phyloP scores from a whole-genome alignment of 2,113 vertebrate genomes.

The Dipodomys spectabilis region DNA sequence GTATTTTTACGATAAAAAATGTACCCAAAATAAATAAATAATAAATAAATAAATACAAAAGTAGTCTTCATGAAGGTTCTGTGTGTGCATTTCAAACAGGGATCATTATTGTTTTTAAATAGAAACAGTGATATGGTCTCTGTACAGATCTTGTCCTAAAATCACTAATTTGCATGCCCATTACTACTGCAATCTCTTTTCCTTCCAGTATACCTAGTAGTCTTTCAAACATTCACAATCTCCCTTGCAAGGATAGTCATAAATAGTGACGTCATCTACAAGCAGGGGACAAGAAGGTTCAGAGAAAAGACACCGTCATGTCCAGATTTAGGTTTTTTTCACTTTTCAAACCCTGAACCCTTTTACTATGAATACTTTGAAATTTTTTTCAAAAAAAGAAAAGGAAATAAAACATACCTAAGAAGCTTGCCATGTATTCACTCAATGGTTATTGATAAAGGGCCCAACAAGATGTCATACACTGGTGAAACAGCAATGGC shows the following conservation, averaged over 20 bases:
- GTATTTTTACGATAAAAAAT: too few species aligned
- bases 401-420: background rate
- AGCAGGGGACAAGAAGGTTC: background rate
- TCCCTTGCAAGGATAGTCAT: background rate
- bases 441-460: background rate
- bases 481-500: background rate
- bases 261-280: background rate
- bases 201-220: background rate
- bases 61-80: too few species aligned
- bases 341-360: background rate
- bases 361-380: background rate
- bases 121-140: accelerated
- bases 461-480: accelerated
- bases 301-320: background rate
- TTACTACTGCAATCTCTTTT: background rate
- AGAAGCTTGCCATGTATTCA: background rate
- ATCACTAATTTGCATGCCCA: background rate
- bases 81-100: too few species aligned
- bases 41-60: too few species aligned
- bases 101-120: background rate
- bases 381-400: background rate
- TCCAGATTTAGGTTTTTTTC: constrained; percentile 9
- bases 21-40: too few species aligned
- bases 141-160: background rate
- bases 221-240: background rate